phyloP scores from a whole-genome alignment of 37 sponge, comb jelly and placozoan genomes.

The Geodia barretti region DNA sequence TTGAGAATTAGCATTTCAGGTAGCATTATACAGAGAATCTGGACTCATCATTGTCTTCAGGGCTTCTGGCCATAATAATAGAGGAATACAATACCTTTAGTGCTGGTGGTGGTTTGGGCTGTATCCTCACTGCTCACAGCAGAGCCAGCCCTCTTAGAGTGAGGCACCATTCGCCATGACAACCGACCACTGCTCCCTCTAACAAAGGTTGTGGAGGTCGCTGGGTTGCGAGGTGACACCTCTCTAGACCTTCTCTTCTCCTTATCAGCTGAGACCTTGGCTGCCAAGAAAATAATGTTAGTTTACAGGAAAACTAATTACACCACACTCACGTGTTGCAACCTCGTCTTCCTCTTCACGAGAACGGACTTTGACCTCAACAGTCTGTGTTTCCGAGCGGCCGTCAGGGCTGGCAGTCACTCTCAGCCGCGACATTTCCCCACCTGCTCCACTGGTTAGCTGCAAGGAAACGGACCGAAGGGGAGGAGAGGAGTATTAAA shows the following conservation, averaged over 20 bases:
- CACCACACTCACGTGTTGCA: too few species aligned
- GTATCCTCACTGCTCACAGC: not conserved
- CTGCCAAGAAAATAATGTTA: not conserved
- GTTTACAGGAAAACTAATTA: too few species aligned
- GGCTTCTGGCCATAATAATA: too few species aligned
- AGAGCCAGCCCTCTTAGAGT: not conserved
- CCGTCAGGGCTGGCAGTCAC: not conserved
- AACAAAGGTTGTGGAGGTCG: conserved; percentile 11
- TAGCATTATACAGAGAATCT: too few species aligned
- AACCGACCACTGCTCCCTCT: not conserved
- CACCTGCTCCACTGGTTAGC: not conserved
- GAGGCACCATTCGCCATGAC: conserved; percentile 28
- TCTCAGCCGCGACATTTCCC: too few species aligned
- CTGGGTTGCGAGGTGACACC: not conserved
- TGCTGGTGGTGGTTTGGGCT: too few species aligned
- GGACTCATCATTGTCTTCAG: too few species aligned
- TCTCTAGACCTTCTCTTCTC: not conserved
- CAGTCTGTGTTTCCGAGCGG: not conserved
- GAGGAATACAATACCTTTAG: too few species aligned
- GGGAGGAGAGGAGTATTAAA: too few species aligned
- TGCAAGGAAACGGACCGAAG: conserved; percentile 11
- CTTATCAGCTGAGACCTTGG: too few species aligned
- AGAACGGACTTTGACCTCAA: not conserved
- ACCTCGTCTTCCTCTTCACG: conserved; percentile 59
- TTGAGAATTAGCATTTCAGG: too few species aligned